Conservation (phyloP, 2,888 invertebrate genomes). For the Latheticus oryzae region DNA sequence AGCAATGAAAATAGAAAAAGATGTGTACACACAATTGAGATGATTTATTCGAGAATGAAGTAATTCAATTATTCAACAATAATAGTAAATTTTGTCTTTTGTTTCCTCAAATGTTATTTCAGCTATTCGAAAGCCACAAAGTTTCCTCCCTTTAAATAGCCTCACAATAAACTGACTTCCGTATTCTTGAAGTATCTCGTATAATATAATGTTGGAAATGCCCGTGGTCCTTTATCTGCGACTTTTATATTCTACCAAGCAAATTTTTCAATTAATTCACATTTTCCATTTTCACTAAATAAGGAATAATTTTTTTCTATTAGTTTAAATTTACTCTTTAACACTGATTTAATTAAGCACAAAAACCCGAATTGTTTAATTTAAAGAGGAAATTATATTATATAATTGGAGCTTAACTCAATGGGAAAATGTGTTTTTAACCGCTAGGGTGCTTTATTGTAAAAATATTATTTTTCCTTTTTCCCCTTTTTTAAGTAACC, state of each 20-base stretch:
- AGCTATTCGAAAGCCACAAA: constrained; percentile 8
- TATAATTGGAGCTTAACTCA: too few species aligned
- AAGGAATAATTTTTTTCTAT: too few species aligned
- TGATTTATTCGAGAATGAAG: not conserved
- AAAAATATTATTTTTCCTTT: too few species aligned
- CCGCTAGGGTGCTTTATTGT: too few species aligned
- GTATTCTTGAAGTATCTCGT: constrained; percentile 4
- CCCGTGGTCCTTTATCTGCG: too few species aligned
- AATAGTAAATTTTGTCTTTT: constrained; percentile 4
- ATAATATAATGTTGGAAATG: constrained; percentile 1
- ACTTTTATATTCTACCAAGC: not conserved
- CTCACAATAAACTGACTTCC: constrained; percentile 10
- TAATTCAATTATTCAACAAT: constrained; percentile 8
- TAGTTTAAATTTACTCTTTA: too few species aligned
- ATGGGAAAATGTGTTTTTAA: too few species aligned
- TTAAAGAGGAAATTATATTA: too few species aligned
- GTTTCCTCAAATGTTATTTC: constrained; percentile 3
- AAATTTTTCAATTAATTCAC: constrained; percentile 11
- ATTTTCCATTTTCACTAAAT: too few species aligned
- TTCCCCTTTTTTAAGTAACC: too few species aligned
- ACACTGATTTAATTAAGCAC: too few species aligned
- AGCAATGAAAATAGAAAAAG: constrained; percentile 24
- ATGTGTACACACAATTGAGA: constrained; percentile 1
- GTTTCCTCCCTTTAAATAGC: constrained; percentile 25
- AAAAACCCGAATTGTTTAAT: too few species aligned